phyloP scores from a whole-genome alignment of 2,888 invertebrate genomes.

The Archaeoteleia sp. region DNA sequence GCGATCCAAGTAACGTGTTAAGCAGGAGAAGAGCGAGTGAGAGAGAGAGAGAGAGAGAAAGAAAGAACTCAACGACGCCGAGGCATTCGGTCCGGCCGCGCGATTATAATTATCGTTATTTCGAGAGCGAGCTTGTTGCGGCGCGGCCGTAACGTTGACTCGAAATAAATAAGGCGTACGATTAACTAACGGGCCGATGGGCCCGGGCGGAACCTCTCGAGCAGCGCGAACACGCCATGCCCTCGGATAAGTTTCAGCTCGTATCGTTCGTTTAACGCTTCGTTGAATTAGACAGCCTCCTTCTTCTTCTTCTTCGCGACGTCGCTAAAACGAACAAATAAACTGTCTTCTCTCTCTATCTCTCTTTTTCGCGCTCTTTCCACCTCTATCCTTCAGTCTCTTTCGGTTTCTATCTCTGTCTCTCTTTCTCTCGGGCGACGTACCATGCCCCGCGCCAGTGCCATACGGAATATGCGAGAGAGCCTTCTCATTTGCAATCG shows the following conservation, averaged over 20 bases:
- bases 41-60: too few species aligned
- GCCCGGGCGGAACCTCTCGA: slow-evolving; percentile 14
- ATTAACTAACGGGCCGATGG: slow-evolving; percentile 41
- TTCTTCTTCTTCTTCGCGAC: slow-evolving; percentile 16
- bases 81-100: slow-evolving; percentile 40
- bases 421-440: too few species aligned
- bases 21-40: too few species aligned
- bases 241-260: slow-evolving; percentile 9
- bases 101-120: slow-evolving; percentile 46
- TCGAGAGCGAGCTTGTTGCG: slow-evolving; percentile 42
- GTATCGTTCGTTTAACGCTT: slow-evolving; percentile 24
- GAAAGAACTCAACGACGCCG: too few species aligned
- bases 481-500: neutral
- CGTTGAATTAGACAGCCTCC: slow-evolving; percentile 23
- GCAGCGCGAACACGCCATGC: slow-evolving; percentile 5
- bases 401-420: too few species aligned
- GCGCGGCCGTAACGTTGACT: slow-evolving; percentile 32
- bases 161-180: slow-evolving; percentile 38
- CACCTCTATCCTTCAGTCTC: too few species aligned
- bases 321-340: slow-evolving; percentile 13
- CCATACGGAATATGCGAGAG: too few species aligned
- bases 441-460: too few species aligned
- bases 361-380: too few species aligned
- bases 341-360: neutral
- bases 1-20: too few species aligned